These are phyloP conservation scores for Anastrepha obliqua DNA, from an alignment of 1,140 invertebrate genomes.

Conservation along the genomic window DNA sequence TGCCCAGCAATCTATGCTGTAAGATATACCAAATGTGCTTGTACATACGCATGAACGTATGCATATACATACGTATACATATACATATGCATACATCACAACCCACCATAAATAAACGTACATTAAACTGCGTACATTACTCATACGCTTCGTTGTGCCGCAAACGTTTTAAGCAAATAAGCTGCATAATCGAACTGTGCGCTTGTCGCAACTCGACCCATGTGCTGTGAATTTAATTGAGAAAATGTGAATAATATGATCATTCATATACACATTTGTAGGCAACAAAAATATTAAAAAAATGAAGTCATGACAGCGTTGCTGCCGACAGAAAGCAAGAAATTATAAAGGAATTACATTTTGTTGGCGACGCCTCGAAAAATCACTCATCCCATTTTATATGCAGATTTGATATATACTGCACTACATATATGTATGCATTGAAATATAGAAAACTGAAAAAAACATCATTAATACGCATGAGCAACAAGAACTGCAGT, in stretches of 20 bases:
- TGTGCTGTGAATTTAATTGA: not conserved
- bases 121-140: conserved; percentile 48
- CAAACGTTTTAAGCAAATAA: not conserved
- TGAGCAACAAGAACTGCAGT: not conserved
- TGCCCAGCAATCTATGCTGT: not conserved
- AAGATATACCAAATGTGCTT: not conserved
- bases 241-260: not conserved
- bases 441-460: too few relatives aligned
- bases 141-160: conserved; percentile 51
- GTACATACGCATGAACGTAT: not conserved
- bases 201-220: not conserved
- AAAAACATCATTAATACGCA: too few relatives aligned
- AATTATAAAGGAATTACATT: not conserved
- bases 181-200: not conserved
- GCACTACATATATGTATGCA: too few relatives aligned
- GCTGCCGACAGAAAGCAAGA: not conserved
- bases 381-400: too few relatives aligned
- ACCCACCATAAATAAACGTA: conserved; percentile 26
- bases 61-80: not conserved
- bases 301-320: not conserved
- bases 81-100: not conserved
- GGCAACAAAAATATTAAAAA: not conserved
- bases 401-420: too few relatives aligned
- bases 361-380: not conserved
- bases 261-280: not conserved